Percentiles rank a stretch among this genome's conserved stretches.
phyloP scores from a whole-genome alignment of 2,797 vertebrate species.

The Characodon lateralis region DNA sequence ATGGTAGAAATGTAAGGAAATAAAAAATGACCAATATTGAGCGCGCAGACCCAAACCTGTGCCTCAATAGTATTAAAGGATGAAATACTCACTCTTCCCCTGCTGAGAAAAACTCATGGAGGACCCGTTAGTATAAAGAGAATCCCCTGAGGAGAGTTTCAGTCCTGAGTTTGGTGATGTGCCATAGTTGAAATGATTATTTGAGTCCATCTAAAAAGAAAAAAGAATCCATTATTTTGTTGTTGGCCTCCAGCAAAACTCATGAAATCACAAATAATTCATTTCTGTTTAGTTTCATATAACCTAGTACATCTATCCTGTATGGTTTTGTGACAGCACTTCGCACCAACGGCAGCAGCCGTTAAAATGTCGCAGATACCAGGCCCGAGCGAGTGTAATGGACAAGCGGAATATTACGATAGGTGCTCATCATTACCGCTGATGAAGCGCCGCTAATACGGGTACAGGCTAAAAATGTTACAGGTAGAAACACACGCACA shows the following conservation, averaged over 20 bases:
- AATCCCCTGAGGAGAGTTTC: conserved; percentile 95
- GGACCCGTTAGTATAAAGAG: conserved; percentile 91
- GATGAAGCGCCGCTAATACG: conserved; percentile 63
- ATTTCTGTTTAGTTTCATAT: conserved; percentile 6
- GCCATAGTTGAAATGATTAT: conserved; percentile 93
- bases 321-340: conserved; percentile 42
- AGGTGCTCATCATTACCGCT: conserved; percentile 61
- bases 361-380: conserved; percentile 77
- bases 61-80: neutral
- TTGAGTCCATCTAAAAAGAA: conserved; percentile 90
- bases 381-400: conserved; percentile 65
- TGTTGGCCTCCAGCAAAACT: neutral
- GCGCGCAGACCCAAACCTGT: neutral
- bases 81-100: conserved; percentile 90
- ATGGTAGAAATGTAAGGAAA: neutral
- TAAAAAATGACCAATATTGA: neutral
- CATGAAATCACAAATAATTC: conserved; percentile 4
- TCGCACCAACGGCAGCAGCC: conserved; percentile 51
- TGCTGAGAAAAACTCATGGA: conserved; percentile 90
- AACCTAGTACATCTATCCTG: neutral
- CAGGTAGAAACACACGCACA: conserved; percentile 11
- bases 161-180: conserved; percentile 94
- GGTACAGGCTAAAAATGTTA: conserved; percentile 36
- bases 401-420: conserved; percentile 55
- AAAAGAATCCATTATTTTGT: neutral